Percentiles rank a stretch among this genome's conserved stretches.
phyloP scores from a whole-genome alignment of 2,113 vertebrate species.

The Parus major region DNA sequence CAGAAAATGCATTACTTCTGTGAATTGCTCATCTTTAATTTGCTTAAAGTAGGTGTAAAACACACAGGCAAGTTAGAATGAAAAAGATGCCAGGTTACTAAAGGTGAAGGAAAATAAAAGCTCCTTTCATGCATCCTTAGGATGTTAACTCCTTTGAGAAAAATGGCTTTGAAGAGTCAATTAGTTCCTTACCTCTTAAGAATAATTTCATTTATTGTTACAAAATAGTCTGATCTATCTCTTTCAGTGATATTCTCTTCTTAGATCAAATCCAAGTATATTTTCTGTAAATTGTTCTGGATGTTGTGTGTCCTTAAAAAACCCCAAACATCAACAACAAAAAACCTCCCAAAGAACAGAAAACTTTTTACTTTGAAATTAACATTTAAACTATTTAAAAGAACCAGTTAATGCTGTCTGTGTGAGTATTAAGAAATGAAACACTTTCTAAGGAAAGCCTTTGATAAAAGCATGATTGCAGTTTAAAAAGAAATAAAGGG shows the following conservation, averaged over 20 bases:
- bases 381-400: neutral
- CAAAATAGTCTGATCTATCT: neutral
- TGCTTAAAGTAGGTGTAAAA: neutral
- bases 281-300: neutral
- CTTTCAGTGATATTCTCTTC: neutral
- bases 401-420: neutral
- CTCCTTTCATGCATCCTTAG: neutral
- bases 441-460: neutral
- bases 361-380: neutral
- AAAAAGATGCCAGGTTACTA: neutral
- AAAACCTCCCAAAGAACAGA: neutral
- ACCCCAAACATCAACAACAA: neutral
- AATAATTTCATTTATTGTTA: neutral
- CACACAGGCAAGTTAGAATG: neutral
- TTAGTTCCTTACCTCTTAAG: neutral
- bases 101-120: neutral
- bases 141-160: neutral
- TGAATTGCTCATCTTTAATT: conserved; percentile 29
- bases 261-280: neutral
- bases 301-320: neutral
- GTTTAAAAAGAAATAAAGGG: neutral
- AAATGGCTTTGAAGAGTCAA: conserved; percentile 3
- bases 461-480: conserved; percentile 15
- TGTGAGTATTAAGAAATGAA: neutral
- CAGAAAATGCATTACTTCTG: neutral